Evolutionary conservation across 2,888 invertebrate species (phyloP), one percentile per base, ranked within the genome.

Genomic region (Allacma fusca): DNA sequence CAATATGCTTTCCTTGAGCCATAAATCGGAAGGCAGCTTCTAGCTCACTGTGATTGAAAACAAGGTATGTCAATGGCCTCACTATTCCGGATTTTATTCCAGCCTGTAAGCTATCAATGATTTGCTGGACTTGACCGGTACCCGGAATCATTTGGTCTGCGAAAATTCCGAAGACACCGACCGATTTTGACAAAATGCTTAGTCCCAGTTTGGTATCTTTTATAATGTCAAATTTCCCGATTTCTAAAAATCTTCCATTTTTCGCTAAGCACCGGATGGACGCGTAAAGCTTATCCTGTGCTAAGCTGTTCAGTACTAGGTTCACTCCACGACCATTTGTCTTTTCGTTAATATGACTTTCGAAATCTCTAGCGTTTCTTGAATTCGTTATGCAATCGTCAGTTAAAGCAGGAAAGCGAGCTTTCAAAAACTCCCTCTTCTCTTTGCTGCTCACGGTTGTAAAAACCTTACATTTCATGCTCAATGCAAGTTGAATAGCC

Each of bases 401-500:
- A 12, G 85, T 85, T 28, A 90, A 85, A 82, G 87, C 85, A 0
- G 97, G 96, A 91, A 97, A 98, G 59, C 91, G 91, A 84, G 91
- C 90, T 87, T 93, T 92, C 80, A 98, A 89, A 89, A 94, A 98
- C 76, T 94, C 92, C 80, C 93, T 90, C 88, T 97, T 97, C 81
- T 94, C 93, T 84, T 91, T 87, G 21, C 68, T 90, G 59, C 91
- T 92, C 62, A 93, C 92, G 0, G 93, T 94, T 13, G 92, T 92
- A 85, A 87, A 92, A 0, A 92, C 90, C 70, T 89, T 89, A 85
- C 93, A 90, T 2, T 91, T 91, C 84, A 89, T 88, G 78, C 89
- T 88, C 16, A 92, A 87, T 0, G 92, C 92, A 44, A 93, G 88
- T 68, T 91, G 88, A 79, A 94, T 94, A n/a, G 94, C 93, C 0